Base-by-base conservation (phyloP, 2,797 vertebrate species). In the Argya squamiceps region DNA sequence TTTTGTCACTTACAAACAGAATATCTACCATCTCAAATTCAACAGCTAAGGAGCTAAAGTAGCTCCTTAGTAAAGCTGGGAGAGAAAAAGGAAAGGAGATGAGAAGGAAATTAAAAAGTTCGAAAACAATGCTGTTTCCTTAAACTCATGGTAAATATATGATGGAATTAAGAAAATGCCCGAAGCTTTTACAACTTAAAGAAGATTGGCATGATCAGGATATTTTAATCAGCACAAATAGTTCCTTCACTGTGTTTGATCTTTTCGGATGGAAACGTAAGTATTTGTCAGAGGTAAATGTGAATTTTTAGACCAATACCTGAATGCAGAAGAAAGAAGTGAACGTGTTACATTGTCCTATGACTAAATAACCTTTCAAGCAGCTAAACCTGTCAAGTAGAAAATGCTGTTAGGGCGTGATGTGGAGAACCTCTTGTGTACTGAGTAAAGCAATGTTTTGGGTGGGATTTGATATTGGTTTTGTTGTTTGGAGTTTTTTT, bases 231-330 rank as follows among this genome's bases (percentile, higher is more conserved):
- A 64, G 39, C 62, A 47, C 20, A 68, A 44, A 53, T 37, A 52
- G 3, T 78, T 74, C 14, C 49, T 92, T 93, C 41, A 8, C 17
- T 91, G 2, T 77, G 3, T 89, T 81, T 78, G 32, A 47, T 73
- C 47, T 77, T 69, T 93, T 55, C 5, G 3, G 84, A 17, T 85
- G 68, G 59, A 93, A 88, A 69, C 0, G 15, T 92, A 93, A 96
- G 65, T 95, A 95, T 91, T 79, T 93, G 20, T 75, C n/a, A n/a
- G 56, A 89, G 44, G 23, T 82, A 82, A 82, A 90, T 63, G 16
- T 55, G 23, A 82, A 49, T 39, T 88, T 14, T 36, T 49, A 69
- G 18, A 49, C 23, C 52, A 52, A 78, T 56, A 58, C 17, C 29
- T 75, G 46, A 78, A 68, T 52, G 64, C 24, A 81, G 58, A 84